A percentile compares a stretch with the other conserved stretches of the same genome.
These are phyloP conservation scores for Subanguina moxae DNA, from an alignment of 1,140 invertebrate genomes.

Conservation along the genomic window DNA sequence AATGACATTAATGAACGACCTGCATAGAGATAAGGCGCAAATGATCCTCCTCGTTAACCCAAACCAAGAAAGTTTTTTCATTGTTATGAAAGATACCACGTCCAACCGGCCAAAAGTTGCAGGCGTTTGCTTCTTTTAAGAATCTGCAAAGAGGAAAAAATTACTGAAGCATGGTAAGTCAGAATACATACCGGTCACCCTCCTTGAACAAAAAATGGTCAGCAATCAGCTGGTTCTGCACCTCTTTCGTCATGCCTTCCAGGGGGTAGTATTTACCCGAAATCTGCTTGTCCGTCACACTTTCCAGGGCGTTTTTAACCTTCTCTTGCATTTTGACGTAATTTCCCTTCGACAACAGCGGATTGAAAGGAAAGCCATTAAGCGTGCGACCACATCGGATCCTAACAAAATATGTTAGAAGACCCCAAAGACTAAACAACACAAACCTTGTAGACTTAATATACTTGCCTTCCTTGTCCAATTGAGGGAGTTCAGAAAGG, in stretches of 20 bases:
- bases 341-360: conserved; percentile 60
- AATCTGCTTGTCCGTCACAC: conserved; percentile 67
- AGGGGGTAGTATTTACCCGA: conserved; percentile 65
- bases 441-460: conserved; percentile 78
- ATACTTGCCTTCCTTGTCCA: conserved; percentile 80
- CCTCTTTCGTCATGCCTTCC: conserved; percentile 45
- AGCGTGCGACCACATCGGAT: conserved; percentile 81
- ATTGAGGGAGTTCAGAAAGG: conserved; percentile 66
- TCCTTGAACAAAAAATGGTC: conserved; percentile 97
- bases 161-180: no score
- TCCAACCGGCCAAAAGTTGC: conserved; percentile 78
- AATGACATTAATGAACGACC: conserved; percentile 60
- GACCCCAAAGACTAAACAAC: no score
- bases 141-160: no score
- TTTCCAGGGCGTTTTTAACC: conserved; percentile 47
- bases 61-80: conserved; percentile 91
- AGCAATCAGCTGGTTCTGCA: conserved; percentile 48
- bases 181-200: conserved; percentile 62
- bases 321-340: conserved; percentile 47
- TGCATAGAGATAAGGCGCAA: conserved; percentile 92
- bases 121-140: conserved; percentile 75
- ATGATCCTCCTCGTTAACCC: conserved; percentile 96
- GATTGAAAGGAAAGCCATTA: conserved; percentile 84
- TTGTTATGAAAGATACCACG: conserved; percentile 89
- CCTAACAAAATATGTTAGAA: conserved; percentile 23